These are phyloP conservation scores for Lycorma delicatula DNA, from an alignment of 1,140 invertebrate species.

Conservation along the genomic window DNA sequence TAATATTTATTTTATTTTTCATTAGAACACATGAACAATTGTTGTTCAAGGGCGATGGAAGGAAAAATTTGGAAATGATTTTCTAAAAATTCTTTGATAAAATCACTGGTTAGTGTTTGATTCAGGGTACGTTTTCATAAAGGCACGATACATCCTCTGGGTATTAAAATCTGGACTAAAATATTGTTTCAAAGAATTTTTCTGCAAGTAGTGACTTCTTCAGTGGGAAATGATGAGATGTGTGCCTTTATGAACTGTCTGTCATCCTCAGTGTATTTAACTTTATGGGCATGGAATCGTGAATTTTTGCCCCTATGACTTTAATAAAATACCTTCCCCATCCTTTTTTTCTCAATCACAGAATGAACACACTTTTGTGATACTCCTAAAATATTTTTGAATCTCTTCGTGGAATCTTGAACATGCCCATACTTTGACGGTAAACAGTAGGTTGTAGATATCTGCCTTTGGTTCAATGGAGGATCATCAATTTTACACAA, in stretches of 20 bases:
- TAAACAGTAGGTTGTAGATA: too few relatives aligned
- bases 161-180: neutral
- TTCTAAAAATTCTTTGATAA: neutral
- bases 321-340: neutral
- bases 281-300: neutral
- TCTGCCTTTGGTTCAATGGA: too few relatives aligned
- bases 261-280: neutral
- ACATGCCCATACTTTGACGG: neutral
- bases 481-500: too few relatives aligned
- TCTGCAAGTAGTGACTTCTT: neutral
- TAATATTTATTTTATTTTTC: neutral
- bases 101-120: neutral
- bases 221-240: neutral
- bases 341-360: neutral
- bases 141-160: neutral
- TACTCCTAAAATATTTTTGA: neutral
- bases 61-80: too few relatives aligned
- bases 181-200: neutral
- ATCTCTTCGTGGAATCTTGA: neutral
- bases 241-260: neutral
- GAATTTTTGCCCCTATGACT: too few relatives aligned
- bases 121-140: neutral
- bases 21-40: neutral
- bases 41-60: neutral
- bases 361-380: neutral